Percentiles rank a stretch among this genome's conserved stretches.
Evolutionary conservation across 2,888 invertebrate species (phyloP).

Genomic region (Phyllotreta striolata): DNA sequence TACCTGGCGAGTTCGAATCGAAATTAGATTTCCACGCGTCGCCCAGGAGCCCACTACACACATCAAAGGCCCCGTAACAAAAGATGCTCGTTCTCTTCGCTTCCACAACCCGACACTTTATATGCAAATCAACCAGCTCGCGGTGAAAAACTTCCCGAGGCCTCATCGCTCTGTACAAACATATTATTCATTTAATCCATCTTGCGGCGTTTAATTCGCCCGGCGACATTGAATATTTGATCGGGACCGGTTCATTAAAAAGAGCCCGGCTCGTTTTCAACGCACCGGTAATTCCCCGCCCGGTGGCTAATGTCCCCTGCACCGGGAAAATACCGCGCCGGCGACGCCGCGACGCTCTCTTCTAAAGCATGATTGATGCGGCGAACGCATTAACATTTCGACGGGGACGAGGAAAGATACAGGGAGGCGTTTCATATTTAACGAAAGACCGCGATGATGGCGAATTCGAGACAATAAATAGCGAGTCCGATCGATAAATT

Average conservation of each 20-base stretch:
- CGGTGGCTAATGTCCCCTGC: constrained; percentile 40
- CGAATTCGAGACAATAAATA: constrained; percentile 34
- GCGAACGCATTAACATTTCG: constrained; percentile 46
- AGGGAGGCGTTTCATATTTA: background rate
- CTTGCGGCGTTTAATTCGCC: background rate
- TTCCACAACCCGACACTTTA: constrained; percentile 11
- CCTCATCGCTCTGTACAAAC: too few species aligned
- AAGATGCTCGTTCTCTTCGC: constrained; percentile 8
- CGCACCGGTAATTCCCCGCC: constrained; percentile 35
- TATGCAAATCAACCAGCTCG: constrained; percentile 7
- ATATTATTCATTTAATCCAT: background rate
- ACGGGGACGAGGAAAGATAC: constrained; percentile 21
- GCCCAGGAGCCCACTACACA: background rate
- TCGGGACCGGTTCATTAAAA: constrained; percentile 7
- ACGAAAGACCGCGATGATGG: background rate
- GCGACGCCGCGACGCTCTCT: constrained; percentile 34
- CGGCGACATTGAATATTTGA: background rate
- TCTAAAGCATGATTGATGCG: constrained; percentile 49
- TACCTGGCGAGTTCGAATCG: too few species aligned
- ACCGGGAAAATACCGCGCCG: constrained; percentile 36
- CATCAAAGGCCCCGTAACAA: constrained; percentile 7
- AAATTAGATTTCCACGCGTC: too few species aligned
- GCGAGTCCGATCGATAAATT: constrained; percentile 43
- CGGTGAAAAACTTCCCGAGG: background rate
- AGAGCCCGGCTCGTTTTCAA: constrained; percentile 23